Conservation (phyloP, 1,140 invertebrate genomes). For the Antheraea pernyi region DNA sequence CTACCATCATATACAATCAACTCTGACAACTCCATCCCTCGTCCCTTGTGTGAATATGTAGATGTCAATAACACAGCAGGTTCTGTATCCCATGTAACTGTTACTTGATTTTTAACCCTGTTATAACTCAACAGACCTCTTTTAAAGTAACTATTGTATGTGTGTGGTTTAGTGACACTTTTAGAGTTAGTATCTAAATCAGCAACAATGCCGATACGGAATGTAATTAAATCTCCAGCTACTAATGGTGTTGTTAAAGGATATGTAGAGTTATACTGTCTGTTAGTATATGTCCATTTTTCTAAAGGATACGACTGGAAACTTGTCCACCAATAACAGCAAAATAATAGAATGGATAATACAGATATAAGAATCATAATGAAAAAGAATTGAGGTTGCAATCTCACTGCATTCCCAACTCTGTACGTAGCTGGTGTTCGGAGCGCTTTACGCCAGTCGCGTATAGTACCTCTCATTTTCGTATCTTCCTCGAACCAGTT, state of each 20-base stretch:
- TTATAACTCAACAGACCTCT: constrained; percentile 87
- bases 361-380: constrained; percentile 82
- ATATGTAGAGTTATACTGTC: constrained; percentile 90
- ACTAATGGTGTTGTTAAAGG: constrained; percentile 87
- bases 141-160: constrained; percentile 91
- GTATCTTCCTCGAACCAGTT: constrained; percentile 66
- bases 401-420: constrained; percentile 90
- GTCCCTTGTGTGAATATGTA: constrained; percentile 88
- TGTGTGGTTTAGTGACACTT: constrained; percentile 81
- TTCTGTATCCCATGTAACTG: constrained; percentile 85
- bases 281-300: constrained; percentile 45
- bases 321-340: constrained; percentile 74
- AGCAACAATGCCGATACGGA: constrained; percentile 92
- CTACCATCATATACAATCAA: constrained; percentile 96
- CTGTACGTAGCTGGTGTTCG: constrained; percentile 90
- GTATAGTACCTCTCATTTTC: constrained; percentile 72
- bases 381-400: constrained; percentile 88
- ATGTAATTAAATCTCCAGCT: constrained; percentile 83
- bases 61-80: constrained; percentile 83
- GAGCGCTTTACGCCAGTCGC: constrained; percentile 93
- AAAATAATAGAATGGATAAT: constrained; percentile 83
- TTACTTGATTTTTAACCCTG: constrained; percentile 79
- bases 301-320: constrained; percentile 30
- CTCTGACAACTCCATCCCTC: constrained; percentile 99
- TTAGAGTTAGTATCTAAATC: constrained; percentile 95